Evolutionary conservation across 2,113 vertebrate species (phyloP), one percentile per base, ranked within the genome.

Genomic region (Artemisiospiza belli): DNA sequence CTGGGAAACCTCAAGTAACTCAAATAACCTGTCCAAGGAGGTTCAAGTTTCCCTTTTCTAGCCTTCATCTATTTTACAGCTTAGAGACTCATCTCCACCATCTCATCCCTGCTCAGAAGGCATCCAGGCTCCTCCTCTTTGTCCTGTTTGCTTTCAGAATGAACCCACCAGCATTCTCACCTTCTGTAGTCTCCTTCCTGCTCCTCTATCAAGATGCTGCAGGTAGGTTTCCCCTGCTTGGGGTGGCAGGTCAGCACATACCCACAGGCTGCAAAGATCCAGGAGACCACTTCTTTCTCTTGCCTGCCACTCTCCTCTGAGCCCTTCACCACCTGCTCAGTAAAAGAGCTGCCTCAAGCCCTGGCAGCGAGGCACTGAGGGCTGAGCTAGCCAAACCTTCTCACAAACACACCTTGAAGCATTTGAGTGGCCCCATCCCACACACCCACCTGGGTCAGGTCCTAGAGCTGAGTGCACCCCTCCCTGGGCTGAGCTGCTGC

Each of bases 291-390:
- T 7, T 39, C 28, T 43, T 51, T 35, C n/a, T 81, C 30, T 31
- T 30, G 2, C 6, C 22, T 8, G 0, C 31, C 6, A 5, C 21
- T 12, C n/a, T 69, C 21, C 33, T 52, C 27, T 51, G 4, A 91
- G 6, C 6, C 15, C 52, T 41, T 72, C 49, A 31, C 9, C 15
- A 79, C 59, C 37, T 35, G 5, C 37, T 27, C 25, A 61, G 30
- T n/a, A 67, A n/a, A 52, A 54, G 21, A 81, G 6, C 54, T 46
- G 12, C 52, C 49, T 68, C 30, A 43, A 76, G 15, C 21, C n/a
- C n/a, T 47, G 5, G 12, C 43, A 83, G 30, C 3, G 43, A 58
- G 4, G 19, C 54, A 90, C 8, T 3, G 0, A 0, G 17, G 0
- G 17, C 57, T 51, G 15, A 18, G 15, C 24, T 30, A 52, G 9